Evolutionary conservation across 2,797 vertebrate species (phyloP), one percentile per base, ranked within the genome.

Genomic region (Rhinophrynus dorsalis): DNA sequence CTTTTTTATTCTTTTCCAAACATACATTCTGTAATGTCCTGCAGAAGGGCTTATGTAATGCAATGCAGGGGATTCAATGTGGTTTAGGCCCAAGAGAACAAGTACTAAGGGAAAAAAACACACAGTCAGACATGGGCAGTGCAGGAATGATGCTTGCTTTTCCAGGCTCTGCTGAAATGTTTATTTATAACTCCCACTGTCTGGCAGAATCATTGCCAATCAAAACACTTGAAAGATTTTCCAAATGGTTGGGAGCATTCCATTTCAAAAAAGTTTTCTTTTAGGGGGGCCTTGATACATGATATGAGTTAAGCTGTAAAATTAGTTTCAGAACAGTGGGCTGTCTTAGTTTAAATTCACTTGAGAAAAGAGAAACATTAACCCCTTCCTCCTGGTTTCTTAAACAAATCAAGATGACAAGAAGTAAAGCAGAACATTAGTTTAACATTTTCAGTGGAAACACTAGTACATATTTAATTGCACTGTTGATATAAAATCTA

Each of bases 161-260:
- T 93, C 85, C 85, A 88, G 87, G 85, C 81, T 86, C 82, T n/a
- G 86, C 81, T 75, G 85, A 87, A 91, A 89, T 87, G 83, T 93
- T 94, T 92, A 93, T 89, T 86, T 85, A 88, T 91, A 90, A 90
- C 91, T 90, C 91, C 88, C 87, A 82, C 83, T 64, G 89, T 89
- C 91, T 86, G 85, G 84, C 61, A 81, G 79, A 68, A 81, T 75
- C 83, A 77, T 78, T 91, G 92, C 94, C 94, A 95, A 92, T 78
- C 85, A 84, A 94, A 95, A 95, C 91, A 94, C 74, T 65, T 56
- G 51, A 78, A 65, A 85, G 86, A 85, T 88, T 90, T 88, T 86
- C 84, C 81, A 81, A 40, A 5, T 76, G 80, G 80, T 76, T 74
- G 15, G 68, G 86, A 88, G 86, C 79, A 78, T 89, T 88, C 88